phyloP scores from a whole-genome alignment of 2,888 invertebrate species.

The Crioceris asparagi region DNA sequence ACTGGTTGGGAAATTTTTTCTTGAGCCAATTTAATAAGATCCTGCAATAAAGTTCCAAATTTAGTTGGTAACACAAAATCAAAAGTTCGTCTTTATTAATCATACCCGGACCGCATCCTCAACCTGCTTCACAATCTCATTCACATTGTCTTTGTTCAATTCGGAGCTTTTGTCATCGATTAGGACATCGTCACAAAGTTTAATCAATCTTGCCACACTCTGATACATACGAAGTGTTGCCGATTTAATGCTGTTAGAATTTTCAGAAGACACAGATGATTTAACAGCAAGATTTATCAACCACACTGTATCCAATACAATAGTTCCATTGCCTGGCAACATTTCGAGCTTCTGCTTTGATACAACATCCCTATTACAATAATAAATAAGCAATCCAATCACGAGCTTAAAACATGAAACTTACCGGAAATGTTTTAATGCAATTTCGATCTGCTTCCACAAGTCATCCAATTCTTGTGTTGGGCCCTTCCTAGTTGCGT shows the following conservation, averaged over 20 bases:
- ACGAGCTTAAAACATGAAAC: neutral
- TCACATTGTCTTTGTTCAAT: conserved; percentile 52
- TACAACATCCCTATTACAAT: conserved; percentile 65
- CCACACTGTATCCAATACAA: conserved; percentile 85
- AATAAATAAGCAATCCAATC: neutral
- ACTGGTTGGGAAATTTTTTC: conserved; percentile 56
- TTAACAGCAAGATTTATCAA: conserved; percentile 57
- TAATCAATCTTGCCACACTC: conserved; percentile 75
- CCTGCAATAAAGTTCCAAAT: conserved; percentile 43
- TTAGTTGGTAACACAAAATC: neutral
- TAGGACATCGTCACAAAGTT: conserved; percentile 81
- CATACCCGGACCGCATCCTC: conserved; percentile 61
- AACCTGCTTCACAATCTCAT: conserved; percentile 55
- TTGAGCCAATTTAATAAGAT: conserved; percentile 66
- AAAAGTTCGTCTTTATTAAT: neutral
- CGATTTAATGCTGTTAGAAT: conserved; percentile 58
- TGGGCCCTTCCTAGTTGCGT: conserved; percentile 28
- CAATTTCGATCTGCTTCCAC: conserved; percentile 52
- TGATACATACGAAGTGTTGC: conserved; percentile 74
- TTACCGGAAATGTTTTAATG: conserved; percentile 68
- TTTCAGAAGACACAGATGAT: conserved; percentile 32
- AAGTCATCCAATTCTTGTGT: conserved; percentile 28
- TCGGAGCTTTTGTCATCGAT: conserved; percentile 61
- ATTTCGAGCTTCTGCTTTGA: conserved; percentile 86
- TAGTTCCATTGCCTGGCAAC: conserved; percentile 86